Base-by-base conservation (phyloP, 1,140 invertebrate genomes). In the Dendrolimus kikuchii region DNA sequence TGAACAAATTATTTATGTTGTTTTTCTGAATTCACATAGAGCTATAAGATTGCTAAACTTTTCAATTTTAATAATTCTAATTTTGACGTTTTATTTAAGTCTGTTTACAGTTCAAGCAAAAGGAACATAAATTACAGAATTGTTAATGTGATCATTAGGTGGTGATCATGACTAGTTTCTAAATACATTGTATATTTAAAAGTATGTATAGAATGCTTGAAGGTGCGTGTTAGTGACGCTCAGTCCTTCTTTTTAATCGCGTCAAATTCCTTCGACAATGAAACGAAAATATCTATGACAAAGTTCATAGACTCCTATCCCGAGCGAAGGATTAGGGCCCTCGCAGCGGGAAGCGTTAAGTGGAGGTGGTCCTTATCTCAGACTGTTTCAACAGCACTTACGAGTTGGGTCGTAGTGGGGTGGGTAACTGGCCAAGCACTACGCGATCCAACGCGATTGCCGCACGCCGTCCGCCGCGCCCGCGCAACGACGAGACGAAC, bases 351-450 rank as follows among this genome's bases (percentile, higher is more conserved):
- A 66, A 60, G 62, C 59, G 55, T 59, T 46, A 54, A 69, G 60
- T 68, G 61, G 67, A 57, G 67, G 64, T 69, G 71, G 74, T 74
- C 74, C 79, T 82, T 82, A 82, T 82, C 79, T 74, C 60, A 59
- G 59, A 56, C 50, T 46, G 71, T 74, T 77, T 73, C 69, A 59
- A 74, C 74, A 74, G 69, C 57, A 55, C 55, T 52, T 57, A 38
- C 49, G 10, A 5, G 36, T 45, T 8, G 37, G 42, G 57, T 46
- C 55, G 62, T 63, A 77, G 79, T 77, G 79, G 79, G 77, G 79
- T 58, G 62, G 37, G 47, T 59, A 23, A 44, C 61, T 43, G 55
- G 48, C 55, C 47, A 51, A 64, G 46, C 69, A 74, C 66, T 71
- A 53, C 68, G 67, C 62, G 68, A 63, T 69, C 64, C 55, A 69